Percentiles rank a stretch among this genome's conserved stretches.
phyloP scores from a whole-genome alignment of 2,797 vertebrate species.

The Oreonectes daqikongensis region DNA sequence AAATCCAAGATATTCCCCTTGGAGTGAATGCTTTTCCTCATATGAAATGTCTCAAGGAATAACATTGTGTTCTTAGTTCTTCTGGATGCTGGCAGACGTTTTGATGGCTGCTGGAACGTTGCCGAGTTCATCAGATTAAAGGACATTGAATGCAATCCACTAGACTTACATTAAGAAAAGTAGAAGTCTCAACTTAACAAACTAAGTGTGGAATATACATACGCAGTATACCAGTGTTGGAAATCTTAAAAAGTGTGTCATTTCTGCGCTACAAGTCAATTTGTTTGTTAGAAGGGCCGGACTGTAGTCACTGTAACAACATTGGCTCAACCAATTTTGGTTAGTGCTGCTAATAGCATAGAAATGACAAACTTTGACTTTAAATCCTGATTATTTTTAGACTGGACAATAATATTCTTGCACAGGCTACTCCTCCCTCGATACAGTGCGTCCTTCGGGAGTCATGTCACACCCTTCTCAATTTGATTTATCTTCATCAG shows the following conservation, averaged over 20 bases:
- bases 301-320: neutral
- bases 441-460: neutral
- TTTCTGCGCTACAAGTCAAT: neutral
- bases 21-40: slow-evolving; percentile 31
- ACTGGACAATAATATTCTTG: neutral
- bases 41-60: slow-evolving; percentile 70
- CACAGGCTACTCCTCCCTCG: neutral
- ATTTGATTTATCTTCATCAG: neutral
- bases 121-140: slow-evolving; percentile 59
- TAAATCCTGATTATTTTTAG: neutral
- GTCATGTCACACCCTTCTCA: neutral
- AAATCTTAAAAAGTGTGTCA: neutral
- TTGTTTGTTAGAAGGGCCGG: neutral
- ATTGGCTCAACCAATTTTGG: neutral
- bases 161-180: neutral
- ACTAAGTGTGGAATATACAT: neutral
- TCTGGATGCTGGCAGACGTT: slow-evolving; percentile 60
- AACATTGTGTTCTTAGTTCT: slow-evolving; percentile 65
- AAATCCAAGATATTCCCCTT: slow-evolving; percentile 37
- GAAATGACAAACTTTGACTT: neutral
- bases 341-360: neutral
- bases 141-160: neutral
- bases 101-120: slow-evolving; percentile 46
- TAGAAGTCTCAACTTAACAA: neutral
- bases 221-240: neutral